Evolutionary conservation across 2,888 invertebrate species (phyloP).

Genomic region (Caenorhabditis sp.): DNA sequence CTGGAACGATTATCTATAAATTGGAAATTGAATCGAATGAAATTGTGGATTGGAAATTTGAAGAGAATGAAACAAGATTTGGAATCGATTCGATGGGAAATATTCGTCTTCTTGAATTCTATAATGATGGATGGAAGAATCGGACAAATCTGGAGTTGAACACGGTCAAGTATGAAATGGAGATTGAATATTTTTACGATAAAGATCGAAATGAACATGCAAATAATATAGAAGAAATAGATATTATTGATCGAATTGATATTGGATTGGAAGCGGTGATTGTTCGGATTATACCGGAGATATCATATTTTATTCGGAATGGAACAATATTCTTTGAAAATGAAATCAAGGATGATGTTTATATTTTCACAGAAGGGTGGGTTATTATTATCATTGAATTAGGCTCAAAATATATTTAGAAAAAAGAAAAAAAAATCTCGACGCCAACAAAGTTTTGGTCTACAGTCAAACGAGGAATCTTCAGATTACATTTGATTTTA

Average conservation of each 20-base stretch:
- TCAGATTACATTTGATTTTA: too few relatives aligned
- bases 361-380: not conserved
- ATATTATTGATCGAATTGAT: not conserved
- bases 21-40: slow-evolving; percentile 19
- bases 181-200: not conserved
- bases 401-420: not conserved
- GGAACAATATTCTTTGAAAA: not conserved
- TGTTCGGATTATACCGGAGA: not conserved
- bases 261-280: not conserved
- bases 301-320: not conserved
- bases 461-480: too few relatives aligned
- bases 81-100: slow-evolving; percentile 13
- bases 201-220: slow-evolving; percentile 12
- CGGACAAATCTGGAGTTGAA: not conserved
- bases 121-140: slow-evolving; percentile 1
- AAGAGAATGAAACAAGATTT: slow-evolving; percentile 13
- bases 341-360: not conserved
- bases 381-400: not conserved
- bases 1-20: slow-evolving; percentile 11
- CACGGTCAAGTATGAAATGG: not conserved
- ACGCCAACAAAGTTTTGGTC: too few relatives aligned
- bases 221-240: slow-evolving; percentile 4
- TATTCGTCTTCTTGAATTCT: slow-evolving; percentile 5
- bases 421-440: too few relatives aligned
- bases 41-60: slow-evolving; percentile 10